Conservation (phyloP, 2,888 invertebrate genomes). For the Platycheirus albimanus region DNA sequence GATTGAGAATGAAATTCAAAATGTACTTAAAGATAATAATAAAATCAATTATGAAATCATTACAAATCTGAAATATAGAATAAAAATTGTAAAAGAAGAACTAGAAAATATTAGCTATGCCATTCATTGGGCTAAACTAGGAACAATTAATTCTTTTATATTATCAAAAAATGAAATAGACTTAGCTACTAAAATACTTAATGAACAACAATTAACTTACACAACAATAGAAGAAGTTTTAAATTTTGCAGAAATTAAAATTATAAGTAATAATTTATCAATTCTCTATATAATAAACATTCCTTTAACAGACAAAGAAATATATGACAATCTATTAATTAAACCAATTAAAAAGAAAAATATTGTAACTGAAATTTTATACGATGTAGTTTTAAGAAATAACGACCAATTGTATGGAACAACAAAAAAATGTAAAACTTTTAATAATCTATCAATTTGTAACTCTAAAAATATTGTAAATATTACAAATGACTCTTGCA, state of each 20-base stretch:
- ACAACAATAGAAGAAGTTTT: conserved; percentile 50
- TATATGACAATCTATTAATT: conserved; percentile 38
- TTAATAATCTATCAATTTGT: conserved; percentile 24
- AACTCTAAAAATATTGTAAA: background rate
- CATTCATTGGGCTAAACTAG: conserved; percentile 47
- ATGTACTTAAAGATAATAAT: background rate
- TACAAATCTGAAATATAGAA: conserved; percentile 4
- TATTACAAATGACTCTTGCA: background rate
- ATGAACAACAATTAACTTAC: conserved; percentile 38
- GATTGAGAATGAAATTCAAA: conserved; percentile 16
- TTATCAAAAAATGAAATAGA: conserved; percentile 46
- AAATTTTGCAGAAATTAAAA: conserved; percentile 37
- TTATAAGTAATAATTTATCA: conserved; percentile 17
- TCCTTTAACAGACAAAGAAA: conserved; percentile 34
- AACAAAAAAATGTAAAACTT: conserved; percentile 13
- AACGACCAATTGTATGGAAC: conserved; percentile 24
- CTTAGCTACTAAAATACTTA: conserved; percentile 27
- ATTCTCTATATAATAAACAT: conserved; percentile 52
- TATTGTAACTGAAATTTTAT: conserved; percentile 25
- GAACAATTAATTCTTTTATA: conserved; percentile 39
- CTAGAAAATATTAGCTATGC: conserved; percentile 39
- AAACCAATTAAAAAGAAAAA: conserved; percentile 46
- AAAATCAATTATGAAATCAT: conserved; percentile 1
- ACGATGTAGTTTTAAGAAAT: conserved; percentile 9
- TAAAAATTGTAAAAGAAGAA: conserved; percentile 34